Evolutionary conservation across 92 coral and sea anemone genomes (phyloP).

Genomic region (Paramuricea clavata): DNA sequence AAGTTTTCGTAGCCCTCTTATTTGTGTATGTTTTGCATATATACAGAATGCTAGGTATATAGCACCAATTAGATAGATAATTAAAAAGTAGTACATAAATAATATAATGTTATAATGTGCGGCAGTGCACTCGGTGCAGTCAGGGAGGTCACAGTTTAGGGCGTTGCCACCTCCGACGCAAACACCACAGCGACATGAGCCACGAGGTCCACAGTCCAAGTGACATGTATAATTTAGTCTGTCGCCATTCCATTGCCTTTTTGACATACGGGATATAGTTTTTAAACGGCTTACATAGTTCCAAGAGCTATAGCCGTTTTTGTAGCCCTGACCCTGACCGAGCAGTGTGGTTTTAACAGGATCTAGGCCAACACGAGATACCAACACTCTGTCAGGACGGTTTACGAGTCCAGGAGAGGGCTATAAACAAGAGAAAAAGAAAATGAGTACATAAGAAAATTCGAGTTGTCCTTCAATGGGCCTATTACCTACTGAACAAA

Average conservation of each 20-base stretch:
- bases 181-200: conserved; percentile 98
- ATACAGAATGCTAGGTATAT: conserved; percentile 65
- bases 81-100: conserved; percentile 44
- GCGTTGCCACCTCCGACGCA: conserved; percentile 86
- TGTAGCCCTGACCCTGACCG: conserved; percentile 85
- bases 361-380: conserved; percentile 75
- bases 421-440: conserved; percentile 54
- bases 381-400: conserved; percentile 93
- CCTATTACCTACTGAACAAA: background rate
- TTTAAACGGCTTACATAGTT: conserved; percentile 80
- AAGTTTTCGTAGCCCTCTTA: conserved; percentile 50
- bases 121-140: conserved; percentile 85
- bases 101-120: conserved; percentile 78
- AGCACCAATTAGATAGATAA: conserved; percentile 41
- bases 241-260: conserved; percentile 52
- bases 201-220: conserved; percentile 99
- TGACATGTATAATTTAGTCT: conserved; percentile 77
- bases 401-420: conserved; percentile 92
- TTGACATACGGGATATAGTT: conserved; percentile 73
- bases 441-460: no score
- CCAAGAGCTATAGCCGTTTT: conserved; percentile 77
- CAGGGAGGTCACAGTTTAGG: conserved; percentile 80
- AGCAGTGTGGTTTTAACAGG: conserved; percentile 68
- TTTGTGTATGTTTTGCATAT: conserved; percentile 54
- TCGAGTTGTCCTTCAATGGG: no score